These are phyloP conservation scores for Bradysia coprophila DNA, from an alignment of 1,140 invertebrate species.

Conservation along the genomic window DNA sequence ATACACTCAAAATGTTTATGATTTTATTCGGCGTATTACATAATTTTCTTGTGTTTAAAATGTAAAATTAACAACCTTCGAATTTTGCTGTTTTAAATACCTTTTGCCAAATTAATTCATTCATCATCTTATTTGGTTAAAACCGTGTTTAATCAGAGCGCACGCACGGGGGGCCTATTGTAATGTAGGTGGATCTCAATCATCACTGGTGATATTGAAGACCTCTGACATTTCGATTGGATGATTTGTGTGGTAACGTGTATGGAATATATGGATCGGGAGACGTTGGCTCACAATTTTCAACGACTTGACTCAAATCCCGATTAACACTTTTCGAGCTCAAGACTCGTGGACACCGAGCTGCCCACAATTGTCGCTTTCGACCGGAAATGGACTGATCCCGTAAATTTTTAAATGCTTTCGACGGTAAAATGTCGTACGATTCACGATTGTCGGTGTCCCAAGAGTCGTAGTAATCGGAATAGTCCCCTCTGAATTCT, in stretches of 20 bases:
- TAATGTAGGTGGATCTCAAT: too few relatives aligned
- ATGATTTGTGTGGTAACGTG: not conserved
- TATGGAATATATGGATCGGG: constrained; percentile 10
- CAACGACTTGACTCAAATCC: constrained; percentile 20
- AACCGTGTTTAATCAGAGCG: too few relatives aligned
- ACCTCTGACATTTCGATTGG: not conserved
- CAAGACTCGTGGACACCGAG: constrained; percentile 32
- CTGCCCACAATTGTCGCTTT: constrained; percentile 18
- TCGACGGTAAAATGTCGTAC: constrained; percentile 28
- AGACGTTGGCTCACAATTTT: constrained; percentile 9
- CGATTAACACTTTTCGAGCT: constrained; percentile 33
- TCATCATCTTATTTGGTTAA: too few relatives aligned
- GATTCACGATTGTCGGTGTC: constrained; percentile 11
- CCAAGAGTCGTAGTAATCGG: constrained; percentile 40
- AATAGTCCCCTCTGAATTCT: constrained; percentile 27
- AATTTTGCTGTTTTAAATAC: too few relatives aligned
- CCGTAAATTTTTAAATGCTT: constrained; percentile 27
- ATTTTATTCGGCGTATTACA: too few relatives aligned
- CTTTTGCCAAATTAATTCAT: too few relatives aligned
- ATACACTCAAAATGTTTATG: too few relatives aligned
- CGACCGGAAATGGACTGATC: constrained; percentile 14
- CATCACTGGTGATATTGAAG: not conserved
- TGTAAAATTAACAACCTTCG: too few relatives aligned
- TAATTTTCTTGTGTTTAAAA: too few relatives aligned
- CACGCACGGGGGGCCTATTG: too few relatives aligned